Evolutionary conservation across 2,113 vertebrate species (phyloP).

Genomic region (Aix galericulata): DNA sequence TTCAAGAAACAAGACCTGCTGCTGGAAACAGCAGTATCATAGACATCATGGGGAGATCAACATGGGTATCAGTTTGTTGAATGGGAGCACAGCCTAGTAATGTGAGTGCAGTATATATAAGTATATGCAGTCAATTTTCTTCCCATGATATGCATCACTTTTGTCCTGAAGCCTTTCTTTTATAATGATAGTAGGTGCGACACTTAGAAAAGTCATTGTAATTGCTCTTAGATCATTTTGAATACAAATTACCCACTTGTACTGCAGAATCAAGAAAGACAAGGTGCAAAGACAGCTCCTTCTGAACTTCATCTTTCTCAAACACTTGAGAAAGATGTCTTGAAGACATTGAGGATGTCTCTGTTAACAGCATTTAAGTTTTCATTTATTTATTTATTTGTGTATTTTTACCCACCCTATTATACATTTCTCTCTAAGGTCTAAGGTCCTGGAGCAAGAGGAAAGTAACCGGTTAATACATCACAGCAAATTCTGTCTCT

Average conservation of each 20-base stretch:
- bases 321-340: no score
- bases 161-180: not conserved
- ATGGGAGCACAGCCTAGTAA: not conserved
- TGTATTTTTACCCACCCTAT: not conserved
- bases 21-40: not conserved
- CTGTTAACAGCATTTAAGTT: not conserved
- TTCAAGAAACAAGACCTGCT: not conserved
- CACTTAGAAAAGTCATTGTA: not conserved
- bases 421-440: not conserved
- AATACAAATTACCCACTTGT: not conserved
- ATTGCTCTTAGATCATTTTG: not conserved
- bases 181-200: not conserved
- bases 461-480: not conserved
- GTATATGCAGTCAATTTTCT: not conserved
- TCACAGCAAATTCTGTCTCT: not conserved
- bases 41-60: not conserved
- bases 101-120: not conserved
- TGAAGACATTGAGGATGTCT: not conserved
- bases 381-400: not conserved
- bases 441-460: not conserved
- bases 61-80: not conserved
- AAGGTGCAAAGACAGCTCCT: not conserved
- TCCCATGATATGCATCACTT: not conserved
- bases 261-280: not conserved
- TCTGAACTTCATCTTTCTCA: not conserved